Percentiles rank a stretch among this genome's conserved stretches.
These are phyloP conservation scores for Otolemur crassicaudatus DNA, from an alignment of 2,797 vertebrate species.

Conservation along the genomic window DNA sequence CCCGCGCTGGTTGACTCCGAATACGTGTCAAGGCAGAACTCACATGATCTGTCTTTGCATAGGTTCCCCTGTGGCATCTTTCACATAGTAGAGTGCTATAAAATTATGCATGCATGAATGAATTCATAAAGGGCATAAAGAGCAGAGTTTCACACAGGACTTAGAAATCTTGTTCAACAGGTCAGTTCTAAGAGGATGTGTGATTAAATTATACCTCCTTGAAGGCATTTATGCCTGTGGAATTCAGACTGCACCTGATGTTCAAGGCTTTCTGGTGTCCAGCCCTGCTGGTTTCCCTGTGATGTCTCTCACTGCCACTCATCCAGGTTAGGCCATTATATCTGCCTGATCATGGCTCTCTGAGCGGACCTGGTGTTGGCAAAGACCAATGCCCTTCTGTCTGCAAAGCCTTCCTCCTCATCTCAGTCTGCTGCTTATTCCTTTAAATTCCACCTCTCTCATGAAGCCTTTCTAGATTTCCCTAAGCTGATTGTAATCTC, in stretches of 20 bases:
- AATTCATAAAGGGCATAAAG: background rate
- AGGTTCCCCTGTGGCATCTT: background rate
- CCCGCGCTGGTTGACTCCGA: background rate
- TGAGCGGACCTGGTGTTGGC: background rate
- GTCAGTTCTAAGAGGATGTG: background rate
- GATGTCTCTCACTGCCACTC: background rate
- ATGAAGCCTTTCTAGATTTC: background rate
- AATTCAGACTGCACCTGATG: background rate
- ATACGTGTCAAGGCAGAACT: background rate
- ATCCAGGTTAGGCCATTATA: background rate
- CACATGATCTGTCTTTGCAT: background rate
- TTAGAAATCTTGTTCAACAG: slow-evolving; percentile 25
- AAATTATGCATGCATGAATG: slow-evolving; percentile 22
- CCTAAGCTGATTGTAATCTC: background rate
- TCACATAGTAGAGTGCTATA: background rate
- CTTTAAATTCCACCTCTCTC: background rate
- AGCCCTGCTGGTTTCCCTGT: background rate
- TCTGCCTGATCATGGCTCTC: background rate
- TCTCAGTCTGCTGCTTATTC: background rate
- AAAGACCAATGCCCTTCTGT: background rate
- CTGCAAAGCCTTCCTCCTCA: background rate
- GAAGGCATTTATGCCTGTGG: slow-evolving; percentile 10
- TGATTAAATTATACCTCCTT: background rate
- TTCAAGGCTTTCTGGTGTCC: background rate
- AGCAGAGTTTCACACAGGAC: background rate